A percentile compares a stretch with the other conserved stretches of the same genome.
phyloP scores from a whole-genome alignment of 2,113 vertebrate species.

The Notarius quadriscutis region DNA sequence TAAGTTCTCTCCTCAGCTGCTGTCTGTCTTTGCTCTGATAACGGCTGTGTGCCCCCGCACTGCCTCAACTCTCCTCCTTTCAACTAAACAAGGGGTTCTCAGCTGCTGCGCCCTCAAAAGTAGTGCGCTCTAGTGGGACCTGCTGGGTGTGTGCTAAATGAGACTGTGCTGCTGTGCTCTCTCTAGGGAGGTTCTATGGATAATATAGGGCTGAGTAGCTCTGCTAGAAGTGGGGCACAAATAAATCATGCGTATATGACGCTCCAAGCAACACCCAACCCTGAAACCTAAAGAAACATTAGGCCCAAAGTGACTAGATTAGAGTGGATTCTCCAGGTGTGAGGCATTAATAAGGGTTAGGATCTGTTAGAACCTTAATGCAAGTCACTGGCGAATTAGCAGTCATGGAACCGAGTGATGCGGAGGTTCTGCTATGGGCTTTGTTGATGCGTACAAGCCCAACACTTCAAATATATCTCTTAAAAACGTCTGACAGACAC shows the following conservation, averaged over 20 bases:
- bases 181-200: slow-evolving; percentile 44
- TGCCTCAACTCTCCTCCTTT: slow-evolving; percentile 19
- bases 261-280: background rate
- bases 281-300: background rate
- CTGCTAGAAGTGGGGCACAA: slow-evolving; percentile 44
- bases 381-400: background rate
- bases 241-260: slow-evolving; percentile 49
- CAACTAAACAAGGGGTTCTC: slow-evolving; percentile 12
- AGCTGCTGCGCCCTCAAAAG: slow-evolving; percentile 26
- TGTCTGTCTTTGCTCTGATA: slow-evolving; percentile 21
- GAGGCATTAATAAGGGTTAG: background rate
- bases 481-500: slow-evolving; percentile 2
- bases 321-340: background rate
- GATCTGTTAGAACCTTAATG: background rate
- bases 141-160: slow-evolving; percentile 43
- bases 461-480: background rate
- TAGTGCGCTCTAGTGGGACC: slow-evolving; percentile 18
- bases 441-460: background rate
- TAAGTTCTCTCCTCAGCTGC: slow-evolving; percentile 23
- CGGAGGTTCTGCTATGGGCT: background rate
- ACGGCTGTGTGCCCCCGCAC: slow-evolving; percentile 18
- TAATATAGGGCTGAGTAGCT: slow-evolving; percentile 33
- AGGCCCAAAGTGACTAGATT: background rate
- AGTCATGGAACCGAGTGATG: background rate
- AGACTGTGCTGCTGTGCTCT: slow-evolving; percentile 43